These are phyloP conservation scores for Cantharis rufa DNA, from an alignment of 2,888 invertebrate genomes.

Conservation along the genomic window DNA sequence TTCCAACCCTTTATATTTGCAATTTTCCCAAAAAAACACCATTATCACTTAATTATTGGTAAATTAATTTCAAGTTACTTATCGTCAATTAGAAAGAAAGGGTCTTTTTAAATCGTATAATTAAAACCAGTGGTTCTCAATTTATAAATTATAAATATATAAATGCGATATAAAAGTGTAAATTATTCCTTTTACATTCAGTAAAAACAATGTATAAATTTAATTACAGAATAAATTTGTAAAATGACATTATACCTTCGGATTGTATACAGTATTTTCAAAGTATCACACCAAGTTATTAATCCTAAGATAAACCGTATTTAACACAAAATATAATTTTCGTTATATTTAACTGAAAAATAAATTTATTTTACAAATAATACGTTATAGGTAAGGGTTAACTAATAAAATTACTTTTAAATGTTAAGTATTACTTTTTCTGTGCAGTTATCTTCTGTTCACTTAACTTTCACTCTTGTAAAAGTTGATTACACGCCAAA, in stretches of 20 bases:
- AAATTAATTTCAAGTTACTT: not conserved
- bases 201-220: not conserved
- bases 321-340: too few relatives aligned
- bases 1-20: not conserved
- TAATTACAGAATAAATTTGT: not conserved
- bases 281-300: too few relatives aligned
- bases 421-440: not conserved
- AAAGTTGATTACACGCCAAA: conserved; percentile 44
- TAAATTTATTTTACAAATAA: not conserved
- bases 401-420: not conserved
- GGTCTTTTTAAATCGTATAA: not conserved
- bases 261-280: not conserved
- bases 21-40: not conserved
- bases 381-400: not conserved
- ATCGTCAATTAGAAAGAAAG: not conserved
- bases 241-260: not conserved
- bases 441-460: conserved; percentile 39
- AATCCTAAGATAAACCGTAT: too few relatives aligned
- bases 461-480: conserved; percentile 50
- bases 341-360: too few relatives aligned
- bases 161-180: not conserved
- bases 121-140: not conserved
- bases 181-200: not conserved
- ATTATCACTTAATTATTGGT: not conserved
- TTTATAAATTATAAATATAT: not conserved